Conservation (phyloP, 1,140 invertebrate genomes). For the Zaprionus ornatus region DNA sequence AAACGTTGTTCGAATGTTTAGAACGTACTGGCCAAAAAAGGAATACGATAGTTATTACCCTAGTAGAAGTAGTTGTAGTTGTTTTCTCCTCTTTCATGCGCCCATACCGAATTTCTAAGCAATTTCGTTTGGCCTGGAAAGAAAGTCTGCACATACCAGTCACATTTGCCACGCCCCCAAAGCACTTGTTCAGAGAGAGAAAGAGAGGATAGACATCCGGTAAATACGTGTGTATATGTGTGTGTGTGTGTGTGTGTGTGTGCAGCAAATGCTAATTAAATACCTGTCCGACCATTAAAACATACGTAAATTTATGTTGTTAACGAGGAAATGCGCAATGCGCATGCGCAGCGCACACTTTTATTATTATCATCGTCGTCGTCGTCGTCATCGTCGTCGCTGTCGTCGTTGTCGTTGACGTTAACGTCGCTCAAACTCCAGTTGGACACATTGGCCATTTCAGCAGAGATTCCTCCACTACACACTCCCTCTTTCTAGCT, state of each 20-base stretch:
- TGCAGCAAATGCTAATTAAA: constrained; percentile 76
- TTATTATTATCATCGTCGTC: constrained; percentile 71
- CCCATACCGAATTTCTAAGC: constrained; percentile 10
- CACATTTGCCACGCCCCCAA: constrained; percentile 22
- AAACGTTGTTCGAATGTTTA: background rate
- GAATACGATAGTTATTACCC: background rate
- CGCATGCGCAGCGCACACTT: constrained; percentile 70
- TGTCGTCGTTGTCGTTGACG: constrained; percentile 27
- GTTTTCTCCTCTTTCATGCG: background rate
- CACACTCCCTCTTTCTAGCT: background rate
- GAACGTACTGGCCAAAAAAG: background rate
- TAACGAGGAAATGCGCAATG: constrained; percentile 77
- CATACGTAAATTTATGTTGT: constrained; percentile 81
- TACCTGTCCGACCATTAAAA: constrained; percentile 79
- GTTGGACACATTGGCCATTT: constrained; percentile 60
- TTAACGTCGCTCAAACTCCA: constrained; percentile 54
- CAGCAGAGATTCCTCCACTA: constrained; percentile 5
- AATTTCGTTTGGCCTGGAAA: constrained; percentile 20
- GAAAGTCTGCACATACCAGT: constrained; percentile 25
- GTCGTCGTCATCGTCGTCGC: constrained; percentile 39
- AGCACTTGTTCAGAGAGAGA: constrained; percentile 15
- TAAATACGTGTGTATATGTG: constrained; percentile 29
- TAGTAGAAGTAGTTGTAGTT: background rate
- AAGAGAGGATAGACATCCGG: constrained; percentile 53
- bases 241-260: constrained; percentile 19